Evolutionary conservation across 2,888 invertebrate species (phyloP), one percentile per base, ranked within the genome.

Genomic region (Rhyacophila evoluta): DNA sequence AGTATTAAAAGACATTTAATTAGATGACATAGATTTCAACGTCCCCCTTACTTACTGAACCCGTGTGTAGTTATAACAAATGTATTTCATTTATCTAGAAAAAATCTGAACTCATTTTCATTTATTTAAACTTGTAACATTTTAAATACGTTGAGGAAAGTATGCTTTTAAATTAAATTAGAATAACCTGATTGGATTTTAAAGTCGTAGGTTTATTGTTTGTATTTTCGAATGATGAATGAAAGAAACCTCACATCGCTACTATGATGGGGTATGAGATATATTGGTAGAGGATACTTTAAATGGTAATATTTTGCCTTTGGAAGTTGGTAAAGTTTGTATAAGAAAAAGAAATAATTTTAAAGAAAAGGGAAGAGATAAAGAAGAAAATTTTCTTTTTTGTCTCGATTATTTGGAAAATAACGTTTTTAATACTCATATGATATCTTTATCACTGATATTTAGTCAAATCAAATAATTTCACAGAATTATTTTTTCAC

Each of bases 11-110:
- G 55, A 55, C 55, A 55, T 55, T 55, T 19, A 12, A 55, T 55
- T 25, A 55, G 55, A 8, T 25, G 55, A 55, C 55, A 55, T 8
- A 55, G 8, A 19, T 55, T 55, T 19, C 15, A 55, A 55, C 25
- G 25, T 25, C 37, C 77, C 72, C 25, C 15, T 67, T 74, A 78
- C 78, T 78, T 78, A 78, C 78, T 70, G 69, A 75, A 15, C 28
- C 70, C 55, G 55, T 55, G 55, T 55, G 55, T 55, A 25, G 78
- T 19, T 36, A 11, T 28, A 39, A 74, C 19, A 74, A 78, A 36
- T 70, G 29, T 78, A 69, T 69, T 36, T 41, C 73, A 72, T 55
- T 28, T 71, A 77, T 73, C 70, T 72, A 41, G 73, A 75, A 79
- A 80, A 73, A 75, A 80, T 73, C 41, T 74, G 74, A 71, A 55